phyloP scores from a whole-genome alignment of 92 coral and sea anemone genomes.

The Isaurus tuberculatus region DNA sequence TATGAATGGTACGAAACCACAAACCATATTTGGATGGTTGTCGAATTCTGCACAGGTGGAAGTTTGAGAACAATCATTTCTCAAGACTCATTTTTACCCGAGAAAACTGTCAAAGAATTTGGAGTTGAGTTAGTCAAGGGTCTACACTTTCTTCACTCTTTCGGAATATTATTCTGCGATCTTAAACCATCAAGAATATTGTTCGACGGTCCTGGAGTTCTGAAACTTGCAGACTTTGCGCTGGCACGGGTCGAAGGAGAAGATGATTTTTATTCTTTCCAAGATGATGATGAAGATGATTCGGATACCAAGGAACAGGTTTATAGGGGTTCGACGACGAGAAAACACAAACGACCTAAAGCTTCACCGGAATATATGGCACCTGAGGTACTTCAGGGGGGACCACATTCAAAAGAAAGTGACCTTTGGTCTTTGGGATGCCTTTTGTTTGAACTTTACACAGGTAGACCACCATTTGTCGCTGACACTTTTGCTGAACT shows the following conservation, averaged over 20 bases:
- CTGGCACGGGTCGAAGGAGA: slow-evolving; percentile 93
- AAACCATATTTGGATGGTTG: slow-evolving; percentile 99
- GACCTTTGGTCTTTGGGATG: slow-evolving; percentile 98
- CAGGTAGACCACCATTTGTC: slow-evolving; percentile 85
- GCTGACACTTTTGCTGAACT: slow-evolving; percentile 91
- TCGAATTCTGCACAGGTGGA: slow-evolving; percentile 95
- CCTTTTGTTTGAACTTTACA: slow-evolving; percentile 83
- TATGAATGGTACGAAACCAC: slow-evolving; percentile 99
- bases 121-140: slow-evolving; percentile 83
- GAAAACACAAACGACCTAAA: slow-evolving; percentile 65
- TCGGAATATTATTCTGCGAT: slow-evolving; percentile 93
- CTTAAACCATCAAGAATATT: slow-evolving; percentile 84
- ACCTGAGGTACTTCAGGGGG: slow-evolving; percentile 92
- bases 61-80: slow-evolving; percentile 75
- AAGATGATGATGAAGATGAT: slow-evolving; percentile 61
- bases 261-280: slow-evolving; percentile 78
- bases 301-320: slow-evolving; percentile 49
- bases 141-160: slow-evolving; percentile 80
- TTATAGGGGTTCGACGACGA: slow-evolving; percentile 41
- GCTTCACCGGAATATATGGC: slow-evolving; percentile 98
- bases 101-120: slow-evolving; percentile 79
- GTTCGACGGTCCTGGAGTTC: slow-evolving; percentile 88
- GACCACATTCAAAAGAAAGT: slow-evolving; percentile 76
- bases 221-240: slow-evolving; percentile 94
- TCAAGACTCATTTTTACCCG: slow-evolving; percentile 86